phyloP scores from a whole-genome alignment of 1,140 invertebrate genomes.

The Drosophila pruinosa region DNA sequence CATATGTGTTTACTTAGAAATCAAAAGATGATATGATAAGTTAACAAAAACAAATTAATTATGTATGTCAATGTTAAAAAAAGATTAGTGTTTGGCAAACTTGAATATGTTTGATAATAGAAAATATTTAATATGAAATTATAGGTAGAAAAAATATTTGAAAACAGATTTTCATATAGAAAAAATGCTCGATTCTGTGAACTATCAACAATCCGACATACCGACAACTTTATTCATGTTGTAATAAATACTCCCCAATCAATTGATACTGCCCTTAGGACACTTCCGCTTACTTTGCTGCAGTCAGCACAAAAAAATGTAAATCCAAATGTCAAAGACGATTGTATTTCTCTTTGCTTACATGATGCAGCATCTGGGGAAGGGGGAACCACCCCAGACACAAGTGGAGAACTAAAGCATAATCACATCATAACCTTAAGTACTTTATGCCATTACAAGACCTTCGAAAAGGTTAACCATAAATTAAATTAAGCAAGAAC shows the following conservation, averaged over 20 bases:
- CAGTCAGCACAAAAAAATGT: background rate
- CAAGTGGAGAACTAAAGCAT: conserved; percentile 1
- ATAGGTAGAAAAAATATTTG: too few relatives aligned
- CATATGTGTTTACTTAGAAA: too few relatives aligned
- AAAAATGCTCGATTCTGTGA: too few relatives aligned
- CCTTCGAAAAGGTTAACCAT: conserved; percentile 62
- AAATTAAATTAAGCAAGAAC: conserved; percentile 72
- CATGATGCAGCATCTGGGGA: background rate
- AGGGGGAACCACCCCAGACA: too few relatives aligned
- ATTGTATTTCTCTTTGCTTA: background rate
- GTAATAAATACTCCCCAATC: background rate
- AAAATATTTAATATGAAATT: too few relatives aligned
- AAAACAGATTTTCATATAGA: too few relatives aligned
- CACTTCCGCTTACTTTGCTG: background rate
- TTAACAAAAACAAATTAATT: too few relatives aligned
- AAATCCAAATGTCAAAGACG: background rate
- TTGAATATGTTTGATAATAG: too few relatives aligned
- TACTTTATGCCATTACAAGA: conserved; percentile 51
- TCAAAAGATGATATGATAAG: too few relatives aligned
- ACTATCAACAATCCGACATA: background rate
- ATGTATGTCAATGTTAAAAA: too few relatives aligned
- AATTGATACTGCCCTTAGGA: background rate
- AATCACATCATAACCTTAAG: conserved; percentile 72
- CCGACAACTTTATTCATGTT: background rate
- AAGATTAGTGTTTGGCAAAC: too few relatives aligned